Evolutionary conservation across 2,888 invertebrate species (phyloP), one percentile per base, ranked within the genome.

Genomic region (Rhimphoctona megacephalus): DNA sequence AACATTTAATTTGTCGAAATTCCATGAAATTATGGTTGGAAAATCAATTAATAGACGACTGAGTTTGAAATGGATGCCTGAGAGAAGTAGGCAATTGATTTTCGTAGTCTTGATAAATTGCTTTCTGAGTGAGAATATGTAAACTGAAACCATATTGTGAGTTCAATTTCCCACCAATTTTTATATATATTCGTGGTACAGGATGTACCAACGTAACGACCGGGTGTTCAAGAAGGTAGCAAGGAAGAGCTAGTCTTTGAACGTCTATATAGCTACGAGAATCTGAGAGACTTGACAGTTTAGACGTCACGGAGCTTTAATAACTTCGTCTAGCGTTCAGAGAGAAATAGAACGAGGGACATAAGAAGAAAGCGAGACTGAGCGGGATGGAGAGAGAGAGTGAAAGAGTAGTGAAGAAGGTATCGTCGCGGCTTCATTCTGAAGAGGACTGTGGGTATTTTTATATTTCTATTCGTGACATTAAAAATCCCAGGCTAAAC

Each of bases 401-500:
- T 14, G 46, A 61, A 25, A 61, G 72, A 66, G 81, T 39, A 61
- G 54, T 54, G 74, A 39, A 30, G 49, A 54, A 43, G 66, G 61
- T 64, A 87, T 81, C 85, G 36, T 81, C 66, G 39, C 57, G 61
- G 69, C 67, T 57, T 61, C 30, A 69, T 64, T 74, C 30, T 57
- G 78, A 67, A 57, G 67, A 79, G 77, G 49, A 82, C 87, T 85
- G 83, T 87, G 89, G 89, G 90, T 92, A 93, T 93, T 94, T 93
- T 93, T 93, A 92, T 92, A 92, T 91, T 91, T 89, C 90, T 89
- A 85, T 87, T 87, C 88, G 90, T 89, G 91, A 91, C 93, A 92
- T 93, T 93, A 92, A 93, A 93, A 94, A 93, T 92, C 92, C 91
- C 90, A 87, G 90, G 90, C 92, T 93, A 93, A 93, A 93, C 91